These are phyloP conservation scores for Deroptyus accipitrinus DNA, from an alignment of 2,113 vertebrate genomes.

Conservation along the genomic window DNA sequence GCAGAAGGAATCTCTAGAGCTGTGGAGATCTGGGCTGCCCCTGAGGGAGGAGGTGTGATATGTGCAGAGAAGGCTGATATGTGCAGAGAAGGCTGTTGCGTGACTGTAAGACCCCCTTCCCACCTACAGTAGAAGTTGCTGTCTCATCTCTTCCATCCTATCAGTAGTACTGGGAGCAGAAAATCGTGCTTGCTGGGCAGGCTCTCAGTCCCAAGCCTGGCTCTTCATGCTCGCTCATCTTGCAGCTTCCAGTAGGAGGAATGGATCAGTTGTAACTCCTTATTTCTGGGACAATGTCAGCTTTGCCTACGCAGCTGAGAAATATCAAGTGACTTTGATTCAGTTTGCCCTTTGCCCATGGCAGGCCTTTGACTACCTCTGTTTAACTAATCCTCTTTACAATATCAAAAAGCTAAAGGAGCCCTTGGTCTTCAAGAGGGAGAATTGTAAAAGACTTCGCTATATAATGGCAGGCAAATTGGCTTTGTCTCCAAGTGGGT, in stretches of 20 bases:
- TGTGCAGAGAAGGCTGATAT: neutral
- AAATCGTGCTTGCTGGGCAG: neutral
- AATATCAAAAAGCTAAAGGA: neutral
- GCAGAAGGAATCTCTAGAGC: neutral
- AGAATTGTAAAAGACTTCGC: neutral
- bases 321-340: constrained; percentile 23
- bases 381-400: constrained; percentile 31
- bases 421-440: neutral
- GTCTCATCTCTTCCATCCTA: neutral
- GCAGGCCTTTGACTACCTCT: neutral
- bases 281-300: neutral
- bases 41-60: neutral
- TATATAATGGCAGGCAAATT: neutral
- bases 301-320: neutral
- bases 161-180: neutral
- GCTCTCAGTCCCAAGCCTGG: neutral
- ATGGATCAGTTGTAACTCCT: neutral
- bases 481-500: neutral
- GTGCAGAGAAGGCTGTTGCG: fast-evolving
- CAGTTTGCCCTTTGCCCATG: neutral
- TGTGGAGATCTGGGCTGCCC: neutral
- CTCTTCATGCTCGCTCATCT: neutral
- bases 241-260: neutral
- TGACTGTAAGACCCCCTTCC: neutral
- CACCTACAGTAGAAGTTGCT: neutral